Evolutionary conservation across 2,888 invertebrate species (phyloP).

Genomic region (Ormyrus nitidulus): DNA sequence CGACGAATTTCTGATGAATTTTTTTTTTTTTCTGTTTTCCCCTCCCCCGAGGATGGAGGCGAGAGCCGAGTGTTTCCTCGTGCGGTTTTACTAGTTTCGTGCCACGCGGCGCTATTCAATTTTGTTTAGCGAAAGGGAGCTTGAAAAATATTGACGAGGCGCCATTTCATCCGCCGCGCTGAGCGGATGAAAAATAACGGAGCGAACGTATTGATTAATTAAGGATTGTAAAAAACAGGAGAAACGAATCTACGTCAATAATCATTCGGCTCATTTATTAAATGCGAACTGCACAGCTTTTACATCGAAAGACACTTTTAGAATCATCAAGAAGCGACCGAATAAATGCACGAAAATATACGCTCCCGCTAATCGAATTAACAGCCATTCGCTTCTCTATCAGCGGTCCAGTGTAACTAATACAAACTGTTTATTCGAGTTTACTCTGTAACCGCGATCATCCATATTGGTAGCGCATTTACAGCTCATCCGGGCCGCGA

Average conservation of each 20-base stretch:
- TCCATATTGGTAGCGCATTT: too few species aligned
- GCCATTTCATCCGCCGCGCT: too few species aligned
- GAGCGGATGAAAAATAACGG: background rate
- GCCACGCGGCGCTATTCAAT: too few species aligned
- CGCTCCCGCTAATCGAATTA: background rate
- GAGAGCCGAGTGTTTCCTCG: too few species aligned
- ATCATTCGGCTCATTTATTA: background rate
- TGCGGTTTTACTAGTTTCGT: too few species aligned
- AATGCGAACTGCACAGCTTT: background rate
- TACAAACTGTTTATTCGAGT: constrained; percentile 4
- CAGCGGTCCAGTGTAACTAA: too few species aligned
- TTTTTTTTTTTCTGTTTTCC: too few species aligned
- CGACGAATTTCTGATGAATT: too few species aligned
- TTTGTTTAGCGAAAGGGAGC: too few species aligned
- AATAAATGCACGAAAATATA: background rate
- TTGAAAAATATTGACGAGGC: too few species aligned
- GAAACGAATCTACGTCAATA: constrained; percentile 24
- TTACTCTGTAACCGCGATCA: background rate
- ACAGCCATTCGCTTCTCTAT: background rate
- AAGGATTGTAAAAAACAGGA: constrained; percentile 27
- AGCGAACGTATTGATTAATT: constrained; percentile 27
- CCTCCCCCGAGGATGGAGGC: too few species aligned
- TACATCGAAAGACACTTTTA: background rate
- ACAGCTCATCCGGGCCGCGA: background rate
- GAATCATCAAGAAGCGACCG: background rate